phyloP scores from a whole-genome alignment of 2,797 vertebrate genomes.

The Sebastiscus albofasciatus region DNA sequence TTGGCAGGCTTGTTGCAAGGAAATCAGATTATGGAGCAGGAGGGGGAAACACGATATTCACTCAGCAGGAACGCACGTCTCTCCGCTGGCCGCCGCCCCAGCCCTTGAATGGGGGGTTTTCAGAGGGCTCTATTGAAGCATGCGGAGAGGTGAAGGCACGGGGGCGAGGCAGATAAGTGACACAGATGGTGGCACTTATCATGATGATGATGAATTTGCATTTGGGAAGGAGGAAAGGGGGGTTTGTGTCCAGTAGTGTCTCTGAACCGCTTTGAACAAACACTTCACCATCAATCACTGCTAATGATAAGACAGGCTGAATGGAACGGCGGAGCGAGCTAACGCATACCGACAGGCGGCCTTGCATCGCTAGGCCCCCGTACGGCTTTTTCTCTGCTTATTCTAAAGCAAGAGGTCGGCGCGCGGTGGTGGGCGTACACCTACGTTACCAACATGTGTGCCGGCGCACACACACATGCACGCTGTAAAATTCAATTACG shows the following conservation, averaged over 20 bases:
- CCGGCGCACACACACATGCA: conserved; percentile 6
- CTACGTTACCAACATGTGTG: conserved; percentile 1
- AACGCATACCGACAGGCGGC: conserved; percentile 38
- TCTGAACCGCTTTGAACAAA: conserved; percentile 67
- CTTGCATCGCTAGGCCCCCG: conserved; percentile 37
- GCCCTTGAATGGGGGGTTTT: conserved; percentile 56
- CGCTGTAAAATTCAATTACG: conserved; percentile 82
- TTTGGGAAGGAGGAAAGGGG: conserved; percentile 19
- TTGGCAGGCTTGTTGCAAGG: conserved; percentile 60
- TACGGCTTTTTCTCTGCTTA: conserved; percentile 44
- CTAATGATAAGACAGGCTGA: conserved; percentile 68
- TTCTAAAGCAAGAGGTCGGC: conserved; percentile 44
- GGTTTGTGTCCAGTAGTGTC: conserved; percentile 48
- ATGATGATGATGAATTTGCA: conserved; percentile 79
- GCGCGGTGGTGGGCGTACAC: conserved; percentile 14
- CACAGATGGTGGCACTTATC: conserved; percentile 76
- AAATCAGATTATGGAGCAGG: conserved; percentile 78
- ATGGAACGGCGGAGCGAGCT: conserved; percentile 26
- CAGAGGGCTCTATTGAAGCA: conserved; percentile 60
- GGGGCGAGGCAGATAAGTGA: conserved; percentile 69
- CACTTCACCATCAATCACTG: conserved; percentile 81
- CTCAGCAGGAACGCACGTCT: conserved; percentile 61
- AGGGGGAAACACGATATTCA: conserved; percentile 73
- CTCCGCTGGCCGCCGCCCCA: conserved; percentile 51
- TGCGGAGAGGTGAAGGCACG: conserved; percentile 61